Conservation (phyloP, 35 echinoderm and acorn worm species). For the Eucidaris tribuloides region DNA sequence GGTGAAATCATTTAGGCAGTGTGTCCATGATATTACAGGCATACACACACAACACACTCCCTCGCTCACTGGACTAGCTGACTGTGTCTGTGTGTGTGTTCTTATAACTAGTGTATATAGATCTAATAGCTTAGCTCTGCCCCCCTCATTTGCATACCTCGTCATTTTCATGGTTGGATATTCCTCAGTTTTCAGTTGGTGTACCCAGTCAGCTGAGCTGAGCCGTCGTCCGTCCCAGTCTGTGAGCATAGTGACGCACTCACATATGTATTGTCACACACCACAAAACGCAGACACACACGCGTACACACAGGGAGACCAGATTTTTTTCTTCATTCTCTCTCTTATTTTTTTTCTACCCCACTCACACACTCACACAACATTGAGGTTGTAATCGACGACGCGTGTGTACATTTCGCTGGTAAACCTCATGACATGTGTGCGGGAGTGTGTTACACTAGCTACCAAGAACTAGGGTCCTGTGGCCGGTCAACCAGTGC, state of each 20-base stretch:
- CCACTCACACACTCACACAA: background rate
- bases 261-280: background rate
- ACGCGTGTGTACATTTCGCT: constrained; percentile 6
- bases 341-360: background rate
- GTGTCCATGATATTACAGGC: background rate
- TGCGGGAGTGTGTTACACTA: background rate
- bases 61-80: background rate
- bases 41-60: constrained; percentile 5
- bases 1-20: background rate
- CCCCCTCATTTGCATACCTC: constrained; percentile 20
- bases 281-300: background rate
- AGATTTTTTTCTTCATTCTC: background rate
- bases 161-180: background rate
- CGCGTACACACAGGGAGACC: background rate
- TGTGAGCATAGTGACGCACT: background rate
- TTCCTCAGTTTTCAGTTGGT: background rate
- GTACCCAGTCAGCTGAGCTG: background rate
- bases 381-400: background rate
- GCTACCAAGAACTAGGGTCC: background rate
- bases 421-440: background rate
- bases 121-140: constrained; percentile 20
- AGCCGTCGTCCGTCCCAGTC: background rate
- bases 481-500: too few relatives aligned
- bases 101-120: constrained; percentile 21
- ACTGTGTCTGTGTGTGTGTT: constrained; percentile 1